phyloP scores from a whole-genome alignment of 1,140 invertebrate species.

The Papilio glaucus region DNA sequence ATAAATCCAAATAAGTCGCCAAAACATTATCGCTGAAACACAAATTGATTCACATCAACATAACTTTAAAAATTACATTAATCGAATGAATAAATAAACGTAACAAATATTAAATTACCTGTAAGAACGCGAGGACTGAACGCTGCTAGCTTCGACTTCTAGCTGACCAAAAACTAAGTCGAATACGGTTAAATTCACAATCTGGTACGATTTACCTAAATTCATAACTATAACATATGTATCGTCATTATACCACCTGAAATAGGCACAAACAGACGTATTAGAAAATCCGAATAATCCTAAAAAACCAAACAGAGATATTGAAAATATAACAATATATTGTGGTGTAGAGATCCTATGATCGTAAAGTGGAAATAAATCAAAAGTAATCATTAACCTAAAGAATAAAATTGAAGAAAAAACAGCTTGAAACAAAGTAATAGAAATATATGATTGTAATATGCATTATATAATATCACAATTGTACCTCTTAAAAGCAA shows the following conservation, averaged over 20 bases:
- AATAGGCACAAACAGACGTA: slow-evolving; percentile 30
- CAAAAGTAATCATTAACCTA: too few relatives aligned
- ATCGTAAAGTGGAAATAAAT: too few relatives aligned
- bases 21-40: slow-evolving; percentile 68
- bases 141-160: slow-evolving; percentile 71
- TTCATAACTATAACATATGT: slow-evolving; percentile 73
- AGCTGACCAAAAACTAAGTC: slow-evolving; percentile 71
- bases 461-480: background rate
- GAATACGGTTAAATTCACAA: slow-evolving; percentile 71
- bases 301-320: background rate
- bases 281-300: background rate
- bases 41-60: background rate
- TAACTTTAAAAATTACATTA: too few relatives aligned
- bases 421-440: too few relatives aligned
- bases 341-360: too few relatives aligned
- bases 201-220: slow-evolving; percentile 61
- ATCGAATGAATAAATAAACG: too few relatives aligned
- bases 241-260: slow-evolving; percentile 75
- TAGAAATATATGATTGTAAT: too few relatives aligned
- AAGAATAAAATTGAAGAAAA: too few relatives aligned
- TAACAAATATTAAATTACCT: slow-evolving; percentile 53
- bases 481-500: slow-evolving; percentile 69
- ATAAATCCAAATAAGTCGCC: slow-evolving; percentile 65
- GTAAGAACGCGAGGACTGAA: slow-evolving; percentile 67
- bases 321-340: too few relatives aligned